A percentile compares a stretch with the other conserved stretches of the same genome.
Evolutionary conservation across 2,797 vertebrate genomes (phyloP).

Genomic region (Apogon talboti): DNA sequence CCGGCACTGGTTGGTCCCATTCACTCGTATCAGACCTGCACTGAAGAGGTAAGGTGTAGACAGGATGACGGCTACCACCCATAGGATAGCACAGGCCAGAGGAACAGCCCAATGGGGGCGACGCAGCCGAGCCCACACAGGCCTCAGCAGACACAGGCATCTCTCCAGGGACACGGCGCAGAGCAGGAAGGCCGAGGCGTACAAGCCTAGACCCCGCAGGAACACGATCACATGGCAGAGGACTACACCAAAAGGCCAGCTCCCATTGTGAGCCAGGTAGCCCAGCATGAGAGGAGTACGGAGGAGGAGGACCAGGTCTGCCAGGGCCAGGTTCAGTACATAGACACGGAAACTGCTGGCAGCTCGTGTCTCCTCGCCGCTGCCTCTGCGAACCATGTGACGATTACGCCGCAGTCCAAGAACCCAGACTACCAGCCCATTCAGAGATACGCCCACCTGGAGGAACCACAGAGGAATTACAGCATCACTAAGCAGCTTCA

Average conservation of each 20-base stretch:
- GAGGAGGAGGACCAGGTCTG: conserved; percentile 82
- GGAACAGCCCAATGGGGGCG: conserved; percentile 83
- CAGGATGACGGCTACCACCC: conserved; percentile 72
- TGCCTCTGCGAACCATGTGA: conserved; percentile 58
- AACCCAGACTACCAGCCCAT: conserved; percentile 84
- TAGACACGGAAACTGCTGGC: conserved; percentile 84
- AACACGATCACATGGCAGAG: conserved; percentile 77
- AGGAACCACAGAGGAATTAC: conserved; percentile 18
- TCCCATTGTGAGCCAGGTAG: conserved; percentile 66
- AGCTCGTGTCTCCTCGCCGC: conserved; percentile 62
- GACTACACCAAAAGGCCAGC: conserved; percentile 76
- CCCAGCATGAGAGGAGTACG: conserved; percentile 81
- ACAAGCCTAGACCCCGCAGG: conserved; percentile 82
- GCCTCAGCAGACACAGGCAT: conserved; percentile 83
- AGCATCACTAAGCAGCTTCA: no score
- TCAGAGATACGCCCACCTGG: conserved; percentile 80
- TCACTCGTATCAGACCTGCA: fast-evolving
- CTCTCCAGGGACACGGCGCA: conserved; percentile 84
- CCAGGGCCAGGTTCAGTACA: conserved; percentile 84
- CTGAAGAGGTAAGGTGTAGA: conserved; percentile 76
- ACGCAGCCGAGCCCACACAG: conserved; percentile 81
- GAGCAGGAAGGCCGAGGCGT: conserved; percentile 82
- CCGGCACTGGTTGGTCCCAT: conserved; percentile 28
- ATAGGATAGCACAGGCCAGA: conserved; percentile 75
- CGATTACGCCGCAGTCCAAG: conserved; percentile 65